Evolutionary conservation across 2,113 vertebrate species (phyloP).

Genomic region (Motacilla tschutschensis): DNA sequence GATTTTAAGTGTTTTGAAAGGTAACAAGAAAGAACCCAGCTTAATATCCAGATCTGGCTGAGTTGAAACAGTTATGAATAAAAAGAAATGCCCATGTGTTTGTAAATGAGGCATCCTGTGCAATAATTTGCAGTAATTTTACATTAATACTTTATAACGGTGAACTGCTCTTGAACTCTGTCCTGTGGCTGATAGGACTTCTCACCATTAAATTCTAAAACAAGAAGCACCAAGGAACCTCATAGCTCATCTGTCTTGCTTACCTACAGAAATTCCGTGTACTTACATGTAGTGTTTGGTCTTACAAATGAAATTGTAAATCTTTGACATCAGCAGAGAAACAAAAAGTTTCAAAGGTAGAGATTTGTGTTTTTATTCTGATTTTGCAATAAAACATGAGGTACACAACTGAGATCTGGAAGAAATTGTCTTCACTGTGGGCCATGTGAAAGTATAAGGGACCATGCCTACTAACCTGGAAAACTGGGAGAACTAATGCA

Average conservation of each 20-base stretch:
- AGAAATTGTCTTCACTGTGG: not conserved
- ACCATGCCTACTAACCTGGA: not conserved
- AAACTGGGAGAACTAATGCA: not conserved
- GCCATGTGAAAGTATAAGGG: not conserved
- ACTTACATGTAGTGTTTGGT: not conserved
- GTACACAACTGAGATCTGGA: not conserved
- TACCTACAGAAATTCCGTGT: not conserved
- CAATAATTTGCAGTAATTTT: not conserved
- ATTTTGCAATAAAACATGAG: not conserved
- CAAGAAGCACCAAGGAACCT: not conserved
- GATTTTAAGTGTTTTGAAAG: not conserved
- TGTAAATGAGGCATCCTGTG: not conserved
- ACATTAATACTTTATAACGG: not conserved
- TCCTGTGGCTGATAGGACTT: not conserved
- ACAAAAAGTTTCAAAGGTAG: not conserved
- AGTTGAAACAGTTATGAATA: rapidly evolving
- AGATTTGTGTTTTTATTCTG: not conserved
- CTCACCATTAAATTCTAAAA: not conserved
- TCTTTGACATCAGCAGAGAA: not conserved
- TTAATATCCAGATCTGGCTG: not conserved
- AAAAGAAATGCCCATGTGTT: not conserved
- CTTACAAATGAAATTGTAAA: not conserved
- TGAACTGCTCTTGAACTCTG: not conserved
- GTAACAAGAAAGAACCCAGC: not conserved
- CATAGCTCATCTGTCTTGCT: not conserved